Conservation (phyloP, 2,888 invertebrate species). For the Smittia sp. region DNA sequence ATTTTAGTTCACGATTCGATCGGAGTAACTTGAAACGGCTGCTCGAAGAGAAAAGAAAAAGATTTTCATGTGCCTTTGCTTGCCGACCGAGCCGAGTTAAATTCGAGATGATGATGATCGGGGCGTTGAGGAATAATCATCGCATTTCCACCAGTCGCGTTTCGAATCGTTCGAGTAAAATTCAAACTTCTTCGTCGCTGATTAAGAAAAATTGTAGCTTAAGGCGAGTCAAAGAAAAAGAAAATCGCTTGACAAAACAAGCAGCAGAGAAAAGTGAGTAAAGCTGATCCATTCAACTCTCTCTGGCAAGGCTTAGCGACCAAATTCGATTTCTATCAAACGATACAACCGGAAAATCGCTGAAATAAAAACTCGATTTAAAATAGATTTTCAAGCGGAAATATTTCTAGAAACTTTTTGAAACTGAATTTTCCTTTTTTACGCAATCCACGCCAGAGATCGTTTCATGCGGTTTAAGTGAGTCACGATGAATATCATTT, state of each 20-base stretch:
- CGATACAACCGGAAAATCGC: background rate
- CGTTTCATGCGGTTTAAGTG: background rate
- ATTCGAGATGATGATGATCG: constrained; percentile 31
- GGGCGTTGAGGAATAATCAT: constrained; percentile 23
- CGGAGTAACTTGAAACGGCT: no score
- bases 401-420: background rate
- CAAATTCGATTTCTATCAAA: no score
- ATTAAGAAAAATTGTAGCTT: constrained; percentile 21
- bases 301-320: background rate
- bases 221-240: constrained; percentile 33
- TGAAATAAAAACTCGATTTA: background rate
- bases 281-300: background rate
- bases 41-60: constrained; percentile 8
- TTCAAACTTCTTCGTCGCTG: constrained; percentile 27
- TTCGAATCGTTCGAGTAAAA: constrained; percentile 23
- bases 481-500: background rate
- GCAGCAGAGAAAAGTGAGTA: constrained; percentile 21
- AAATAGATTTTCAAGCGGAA: background rate
- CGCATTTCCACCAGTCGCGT: constrained; percentile 25
- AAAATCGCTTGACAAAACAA: constrained; percentile 15
- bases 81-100: background rate
- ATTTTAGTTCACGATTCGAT: no score
- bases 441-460: background rate
- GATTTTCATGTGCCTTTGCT: no score
- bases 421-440: background rate